Evolutionary conservation across 2,888 invertebrate species (phyloP), one percentile per base, ranked within the genome.

Genomic region (Hirtodrosophila confusa): DNA sequence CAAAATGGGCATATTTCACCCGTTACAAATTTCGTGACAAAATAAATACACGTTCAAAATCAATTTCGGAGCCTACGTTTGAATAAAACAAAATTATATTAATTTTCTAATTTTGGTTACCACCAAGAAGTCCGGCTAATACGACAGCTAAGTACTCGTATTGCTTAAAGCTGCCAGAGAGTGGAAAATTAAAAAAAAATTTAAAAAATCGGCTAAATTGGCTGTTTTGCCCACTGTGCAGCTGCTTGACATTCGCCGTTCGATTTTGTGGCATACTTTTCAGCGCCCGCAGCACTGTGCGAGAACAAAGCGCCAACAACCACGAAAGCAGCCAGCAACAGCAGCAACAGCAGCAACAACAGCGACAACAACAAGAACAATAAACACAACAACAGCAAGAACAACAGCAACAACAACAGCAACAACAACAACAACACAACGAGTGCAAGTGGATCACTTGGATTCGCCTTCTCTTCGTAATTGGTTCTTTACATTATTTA

Each of bases 181-280:
- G n/a, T n/a, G n/a, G n/a, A n/a, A n/a, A n/a, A 27, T 27, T 27
- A 27, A 4, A 27, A 27, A 31, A 31, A 7, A 31, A 8, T 31
- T 7, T 31, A 2, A 31, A 7, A 8, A 7, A 8, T 31, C 8
- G 17, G 17, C 17, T 17, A 4, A 31, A 31, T 7, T 31, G 9
- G 3, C 31, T 6, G 3, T 31, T 31, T 31, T 7, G 31, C 31
- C 31, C 31, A 31, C 8, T 31, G 31, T 31, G 9, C 31, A 9
- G 7, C 3, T 7, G 9, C 7, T 31, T 9, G 31, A 31, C 8
- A 31, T 31, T 31, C 31, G 41, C 45, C 39, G 43, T 70, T 71
- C 70, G 60, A 73, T 75, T 74, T 70, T 66, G 73, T 79, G 83
- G 74, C 83, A 69, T 71, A 69, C 69, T 83, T 80, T 78, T 69